phyloP scores from a whole-genome alignment of 2,888 invertebrate species.

The Andrena bucephala region DNA sequence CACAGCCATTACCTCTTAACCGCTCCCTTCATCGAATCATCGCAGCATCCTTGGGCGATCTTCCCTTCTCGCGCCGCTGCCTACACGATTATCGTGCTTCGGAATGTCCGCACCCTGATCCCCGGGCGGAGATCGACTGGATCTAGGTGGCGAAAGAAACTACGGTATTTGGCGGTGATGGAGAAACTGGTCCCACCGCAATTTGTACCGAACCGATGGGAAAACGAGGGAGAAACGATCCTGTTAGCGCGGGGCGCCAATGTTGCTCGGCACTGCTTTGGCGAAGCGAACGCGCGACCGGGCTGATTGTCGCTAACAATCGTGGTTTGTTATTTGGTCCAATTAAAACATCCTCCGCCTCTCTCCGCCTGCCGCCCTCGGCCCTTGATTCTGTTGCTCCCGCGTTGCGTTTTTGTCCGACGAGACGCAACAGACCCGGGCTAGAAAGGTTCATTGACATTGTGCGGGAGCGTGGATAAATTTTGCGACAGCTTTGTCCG shows the following conservation, averaged over 20 bases:
- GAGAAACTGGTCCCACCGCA: not conserved
- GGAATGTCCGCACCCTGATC: not conserved
- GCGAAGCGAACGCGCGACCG: conserved; percentile 47
- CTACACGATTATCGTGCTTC: conserved; percentile 33
- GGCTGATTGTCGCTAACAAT: conserved; percentile 70
- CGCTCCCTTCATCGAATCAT: conserved; percentile 25
- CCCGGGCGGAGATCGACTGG: not conserved
- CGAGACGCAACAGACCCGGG: conserved; percentile 28
- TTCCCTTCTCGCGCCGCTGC: not conserved
- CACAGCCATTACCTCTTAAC: conserved; percentile 45
- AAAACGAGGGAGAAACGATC: too few species aligned
- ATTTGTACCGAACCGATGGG: conserved; percentile 12
- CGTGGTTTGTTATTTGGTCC: conserved; percentile 73
- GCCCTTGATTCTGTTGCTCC: conserved; percentile 29
- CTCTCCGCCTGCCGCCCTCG: conserved; percentile 23
- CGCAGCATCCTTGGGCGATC: conserved; percentile 17
- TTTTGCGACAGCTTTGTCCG: conserved; percentile 51
- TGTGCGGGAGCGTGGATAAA: conserved; percentile 58
- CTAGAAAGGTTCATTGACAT: conserved; percentile 69
- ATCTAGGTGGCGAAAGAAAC: not conserved
- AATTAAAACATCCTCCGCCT: conserved; percentile 70
- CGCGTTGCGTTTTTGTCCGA: conserved; percentile 46
- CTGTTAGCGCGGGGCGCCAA: conserved; percentile 24
- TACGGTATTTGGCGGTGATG: not conserved
- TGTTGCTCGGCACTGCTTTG: conserved; percentile 31